Percentiles rank a stretch among this genome's conserved stretches.
Evolutionary conservation across 2,113 vertebrate species (phyloP).

Genomic region (Chauna torquata): DNA sequence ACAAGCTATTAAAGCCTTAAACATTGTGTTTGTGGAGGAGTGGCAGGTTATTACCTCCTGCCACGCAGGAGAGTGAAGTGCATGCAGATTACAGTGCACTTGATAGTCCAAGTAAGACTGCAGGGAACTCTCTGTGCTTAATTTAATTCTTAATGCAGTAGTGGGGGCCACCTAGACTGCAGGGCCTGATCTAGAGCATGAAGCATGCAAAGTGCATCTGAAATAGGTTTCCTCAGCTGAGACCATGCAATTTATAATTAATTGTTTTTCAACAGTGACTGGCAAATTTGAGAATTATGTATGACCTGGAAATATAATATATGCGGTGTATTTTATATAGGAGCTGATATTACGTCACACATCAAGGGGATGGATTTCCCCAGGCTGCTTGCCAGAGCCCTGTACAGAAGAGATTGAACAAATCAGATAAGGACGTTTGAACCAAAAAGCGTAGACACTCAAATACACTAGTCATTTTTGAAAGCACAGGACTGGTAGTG

Average conservation of each 20-base stretch:
- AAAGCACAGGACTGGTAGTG: background rate
- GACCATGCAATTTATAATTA: background rate
- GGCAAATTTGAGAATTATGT: background rate
- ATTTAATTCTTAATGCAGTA: slow-evolving; percentile 8
- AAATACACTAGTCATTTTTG: background rate
- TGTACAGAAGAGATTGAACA: slow-evolving; percentile 41
- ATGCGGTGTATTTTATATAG: background rate
- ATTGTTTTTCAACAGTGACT: background rate
- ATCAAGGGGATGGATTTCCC: slow-evolving; percentile 16
- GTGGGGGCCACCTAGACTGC: background rate
- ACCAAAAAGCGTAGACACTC: background rate
- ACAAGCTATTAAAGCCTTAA: background rate
- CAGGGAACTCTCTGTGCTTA: background rate
- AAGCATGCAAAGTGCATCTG: background rate
- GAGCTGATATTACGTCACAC: background rate
- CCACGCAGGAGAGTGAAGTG: background rate
- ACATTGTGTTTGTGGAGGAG: background rate
- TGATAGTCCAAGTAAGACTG: background rate
- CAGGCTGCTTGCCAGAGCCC: background rate
- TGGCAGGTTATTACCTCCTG: background rate
- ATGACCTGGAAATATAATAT: background rate
- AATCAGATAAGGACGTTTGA: background rate
- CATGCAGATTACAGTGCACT: background rate
- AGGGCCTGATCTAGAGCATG: background rate
- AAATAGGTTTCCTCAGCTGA: background rate